Base-by-base conservation (phyloP, 2,797 vertebrate species). In the Notolabrus celidotus region DNA sequence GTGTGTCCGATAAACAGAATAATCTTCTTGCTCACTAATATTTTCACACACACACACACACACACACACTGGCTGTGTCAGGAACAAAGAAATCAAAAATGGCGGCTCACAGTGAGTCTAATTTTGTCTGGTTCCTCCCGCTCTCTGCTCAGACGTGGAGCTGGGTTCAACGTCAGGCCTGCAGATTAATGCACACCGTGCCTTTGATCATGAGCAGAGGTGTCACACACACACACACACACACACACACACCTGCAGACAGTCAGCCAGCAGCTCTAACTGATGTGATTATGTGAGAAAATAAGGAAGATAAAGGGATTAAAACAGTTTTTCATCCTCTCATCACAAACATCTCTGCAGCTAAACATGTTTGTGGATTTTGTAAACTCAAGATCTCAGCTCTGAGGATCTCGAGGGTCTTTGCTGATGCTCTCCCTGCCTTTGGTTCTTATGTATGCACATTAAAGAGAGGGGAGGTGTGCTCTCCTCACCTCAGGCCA, bases 11-110 rank as follows among this genome's bases (percentile, higher is more conserved):
- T n/a, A n/a, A n/a, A n/a, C n/a, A n/a, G n/a, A n/a, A n/a, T n/a
- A n/a, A n/a, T n/a, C n/a, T n/a, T n/a, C n/a, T 31, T 7, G 29
- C 7, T 31, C 29, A 6, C 29, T 6, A 29, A 31, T n/a, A n/a
- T n/a, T n/a, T n/a, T n/a, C 27, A 27, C 27, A 27, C 27, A 27
- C 27, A 27, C 27, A 27, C 27, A 27, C 27, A 27, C 27, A 27
- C 29, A 31, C 29, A 31, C 29, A 31, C 29, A 7, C 5, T 31
- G 29, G 29, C 29, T 31, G 4, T 41, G 2, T 55, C 60, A 74
- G 71, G 81, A 89, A 90, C 89, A 90, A 89, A 86, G 84, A 68
- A 52, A 74, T 49, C 29, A 33, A 73, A 67, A 76, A 77, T 51
- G 79, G 74, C 67, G 79, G 56, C 71, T 57, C 67, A 53, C 81